These are phyloP conservation scores for Pseudolycoriella hygida DNA, from an alignment of 2,888 invertebrate genomes.

Conservation along the genomic window DNA sequence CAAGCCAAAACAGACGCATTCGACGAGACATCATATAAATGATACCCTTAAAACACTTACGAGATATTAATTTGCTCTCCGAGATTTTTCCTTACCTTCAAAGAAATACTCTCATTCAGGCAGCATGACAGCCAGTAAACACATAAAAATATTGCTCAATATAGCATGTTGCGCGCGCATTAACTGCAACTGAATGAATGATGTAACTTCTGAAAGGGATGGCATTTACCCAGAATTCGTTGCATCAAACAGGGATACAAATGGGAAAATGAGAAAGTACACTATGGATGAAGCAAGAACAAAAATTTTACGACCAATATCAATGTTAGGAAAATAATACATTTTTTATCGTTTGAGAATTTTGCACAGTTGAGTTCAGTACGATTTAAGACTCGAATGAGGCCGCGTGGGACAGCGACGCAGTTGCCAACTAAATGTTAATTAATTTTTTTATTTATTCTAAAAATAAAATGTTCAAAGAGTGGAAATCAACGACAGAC, in stretches of 20 bases:
- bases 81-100: no score
- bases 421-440: not conserved
- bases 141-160: not conserved
- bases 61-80: no score
- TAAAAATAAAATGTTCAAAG: not conserved
- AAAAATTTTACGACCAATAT: no score
- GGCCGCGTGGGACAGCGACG: not conserved
- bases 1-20: no score
- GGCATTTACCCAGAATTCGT: not conserved
- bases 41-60: no score
- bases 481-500: not conserved
- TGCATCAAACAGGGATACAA: not conserved
- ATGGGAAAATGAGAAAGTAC: not conserved
- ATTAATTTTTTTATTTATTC: not conserved
- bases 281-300: not conserved
- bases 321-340: no score
- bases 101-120: no score
- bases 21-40: no score
- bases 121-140: no score
- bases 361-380: not conserved
- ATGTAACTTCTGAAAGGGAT: not conserved
- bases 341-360: not conserved
- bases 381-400: not conserved
- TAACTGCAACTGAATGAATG: not conserved
- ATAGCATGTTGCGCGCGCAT: not conserved